Percentiles rank a stretch among this genome's conserved stretches.
Evolutionary conservation across 1,140 invertebrate species (phyloP).

Genomic region (Anoplolepis gracilipes): DNA sequence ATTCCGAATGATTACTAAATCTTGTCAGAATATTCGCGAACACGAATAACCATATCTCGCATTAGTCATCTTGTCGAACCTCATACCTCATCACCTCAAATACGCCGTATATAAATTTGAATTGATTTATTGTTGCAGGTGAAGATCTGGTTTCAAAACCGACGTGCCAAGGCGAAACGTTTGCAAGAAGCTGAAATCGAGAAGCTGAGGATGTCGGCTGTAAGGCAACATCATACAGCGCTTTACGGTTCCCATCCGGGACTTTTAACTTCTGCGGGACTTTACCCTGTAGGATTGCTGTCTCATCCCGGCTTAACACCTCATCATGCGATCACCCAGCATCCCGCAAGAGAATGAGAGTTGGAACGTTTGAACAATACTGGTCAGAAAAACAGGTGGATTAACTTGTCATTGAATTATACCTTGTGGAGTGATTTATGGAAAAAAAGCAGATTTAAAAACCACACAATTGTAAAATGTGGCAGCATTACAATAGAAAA

Average conservation of each 20-base stretch:
- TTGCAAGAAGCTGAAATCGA: conserved; percentile 97
- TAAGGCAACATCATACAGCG: conserved; percentile 86
- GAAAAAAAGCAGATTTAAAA: conserved; percentile 3
- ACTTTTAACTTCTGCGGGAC: conserved; percentile 77
- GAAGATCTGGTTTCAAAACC: conserved; percentile 99
- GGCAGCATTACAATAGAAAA: neutral
- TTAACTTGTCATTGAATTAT: conserved; percentile 1
- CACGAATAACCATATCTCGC: neutral
- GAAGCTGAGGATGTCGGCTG: conserved; percentile 92
- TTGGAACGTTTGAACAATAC: neutral
- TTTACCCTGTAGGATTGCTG: conserved; percentile 81
- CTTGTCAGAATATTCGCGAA: neutral
- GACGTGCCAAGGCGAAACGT: conserved; percentile 97
- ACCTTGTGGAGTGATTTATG: conserved; percentile 10
- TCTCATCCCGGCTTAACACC: conserved; percentile 77
- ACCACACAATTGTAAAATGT: neutral
- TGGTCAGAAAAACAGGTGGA: neutral
- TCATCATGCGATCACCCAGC: conserved; percentile 79
- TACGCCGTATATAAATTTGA: conserved; percentile 24
- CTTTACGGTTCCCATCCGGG: conserved; percentile 84
- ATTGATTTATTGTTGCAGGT: conserved; percentile 87
- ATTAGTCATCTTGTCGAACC: conserved; percentile 4
- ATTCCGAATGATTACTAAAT: neutral
- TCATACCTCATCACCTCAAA: conserved; percentile 26
- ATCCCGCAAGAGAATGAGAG: conserved; percentile 80